Evolutionary conservation across 2,797 vertebrate species (phyloP), one percentile per base, ranked within the genome.

Genomic region (Tympanoctomys barrerae): DNA sequence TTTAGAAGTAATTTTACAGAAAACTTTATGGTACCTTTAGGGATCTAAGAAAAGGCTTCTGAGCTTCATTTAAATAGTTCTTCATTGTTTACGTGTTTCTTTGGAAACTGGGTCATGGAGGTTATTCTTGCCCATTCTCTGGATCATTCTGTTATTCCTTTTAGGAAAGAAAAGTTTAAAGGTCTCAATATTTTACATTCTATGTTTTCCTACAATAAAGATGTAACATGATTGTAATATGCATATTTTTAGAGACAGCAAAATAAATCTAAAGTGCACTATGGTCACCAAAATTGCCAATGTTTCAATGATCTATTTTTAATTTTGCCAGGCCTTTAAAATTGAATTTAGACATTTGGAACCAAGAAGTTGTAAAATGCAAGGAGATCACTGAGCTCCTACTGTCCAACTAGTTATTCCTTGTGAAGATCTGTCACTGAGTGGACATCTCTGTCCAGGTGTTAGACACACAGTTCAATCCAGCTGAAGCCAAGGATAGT

Each of bases 21-120:
- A 89, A 89, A 33, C 1, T 90, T 81, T 59, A 61, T 39, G 68
- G 6, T 75, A 87, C 14, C 46, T 90, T 94, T 85, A 90, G 26
- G 42, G 64, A 78, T 91, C 4, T 2, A 3, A 92, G 36, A 0
- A 52, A 85, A 46, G 18, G 24, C 31, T 89, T 22, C 6, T 78
- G 33, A 46, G 57, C 68, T 89, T 92, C 71, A 94, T 77, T 80
- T 81, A 16, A 79, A 18, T 54, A 39, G 77, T 85, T 79, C 24
- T 36, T 18, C 3, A 42, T 0, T 89, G 1, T 57, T 92, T 66
- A 33, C 49, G 31, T 93, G 7, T 70, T 54, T 87, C 26, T 92
- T 87, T 81, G 33, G 49, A 91, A 78, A 0, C 22, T 85, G 36
- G 28, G 59, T 89, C 13, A 18, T 28, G 36, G 2, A 73, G 73